phyloP scores from a whole-genome alignment of 2,113 vertebrate species.

The Nymphicus hollandicus region DNA sequence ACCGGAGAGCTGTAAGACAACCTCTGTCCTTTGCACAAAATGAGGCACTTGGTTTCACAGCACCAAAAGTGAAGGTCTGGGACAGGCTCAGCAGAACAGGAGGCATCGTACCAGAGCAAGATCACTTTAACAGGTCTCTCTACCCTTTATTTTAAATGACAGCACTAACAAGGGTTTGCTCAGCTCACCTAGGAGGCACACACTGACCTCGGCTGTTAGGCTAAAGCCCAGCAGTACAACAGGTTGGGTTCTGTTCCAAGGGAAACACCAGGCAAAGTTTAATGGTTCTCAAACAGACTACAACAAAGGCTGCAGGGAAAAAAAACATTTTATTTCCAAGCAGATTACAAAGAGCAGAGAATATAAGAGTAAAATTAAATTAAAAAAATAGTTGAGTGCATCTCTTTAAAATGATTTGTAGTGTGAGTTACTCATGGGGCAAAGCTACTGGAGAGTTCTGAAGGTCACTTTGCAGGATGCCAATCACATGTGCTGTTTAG shows the following conservation, averaged over 20 bases:
- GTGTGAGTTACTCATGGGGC: conserved; percentile 67
- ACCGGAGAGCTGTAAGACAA: not conserved
- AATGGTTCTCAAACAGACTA: conserved; percentile 59
- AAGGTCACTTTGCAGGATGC: conserved; percentile 71
- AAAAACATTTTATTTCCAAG: conserved; percentile 71
- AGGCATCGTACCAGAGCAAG: not conserved
- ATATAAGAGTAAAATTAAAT: conserved; percentile 72
- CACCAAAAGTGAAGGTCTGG: not conserved
- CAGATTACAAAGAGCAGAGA: conserved; percentile 72
- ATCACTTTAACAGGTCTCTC: not conserved
- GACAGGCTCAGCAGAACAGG: not conserved
- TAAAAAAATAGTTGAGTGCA: conserved; percentile 71
- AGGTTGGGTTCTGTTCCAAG: not conserved
- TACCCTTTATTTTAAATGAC: not conserved
- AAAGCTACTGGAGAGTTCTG: conserved; percentile 68
- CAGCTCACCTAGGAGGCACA: not conserved
- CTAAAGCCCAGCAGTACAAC: not conserved
- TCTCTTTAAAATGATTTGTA: conserved; percentile 70
- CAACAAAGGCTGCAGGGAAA: conserved; percentile 66
- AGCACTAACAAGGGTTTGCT: not conserved
- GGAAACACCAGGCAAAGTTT: conserved; percentile 21
- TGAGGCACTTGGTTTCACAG: not conserved
- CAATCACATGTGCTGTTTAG: conserved; percentile 67
- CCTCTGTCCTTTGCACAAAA: not conserved
- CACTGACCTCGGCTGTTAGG: not conserved